These are phyloP conservation scores for Elaphurus davidianus DNA, from an alignment of 2,113 vertebrate genomes.

Conservation along the genomic window DNA sequence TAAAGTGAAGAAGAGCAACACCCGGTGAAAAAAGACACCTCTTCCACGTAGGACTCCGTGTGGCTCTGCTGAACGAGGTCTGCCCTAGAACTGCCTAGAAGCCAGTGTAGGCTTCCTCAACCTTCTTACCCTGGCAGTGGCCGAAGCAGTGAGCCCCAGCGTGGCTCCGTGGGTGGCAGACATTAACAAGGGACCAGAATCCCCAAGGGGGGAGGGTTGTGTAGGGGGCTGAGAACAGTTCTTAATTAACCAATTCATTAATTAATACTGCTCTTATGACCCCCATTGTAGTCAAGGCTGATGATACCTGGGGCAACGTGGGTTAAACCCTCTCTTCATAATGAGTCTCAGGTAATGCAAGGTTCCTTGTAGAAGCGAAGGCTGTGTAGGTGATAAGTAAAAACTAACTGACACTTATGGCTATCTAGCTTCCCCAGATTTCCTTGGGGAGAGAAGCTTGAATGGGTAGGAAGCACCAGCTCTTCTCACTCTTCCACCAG, in stretches of 20 bases:
- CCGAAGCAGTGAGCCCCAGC: fast-evolving
- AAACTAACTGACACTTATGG: neutral
- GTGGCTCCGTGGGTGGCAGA: neutral
- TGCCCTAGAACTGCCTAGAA: neutral
- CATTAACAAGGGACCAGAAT: neutral
- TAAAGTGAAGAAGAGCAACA: neutral
- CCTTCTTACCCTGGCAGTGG: neutral
- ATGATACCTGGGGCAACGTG: neutral
- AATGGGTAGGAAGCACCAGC: neutral
- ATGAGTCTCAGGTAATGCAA: neutral
- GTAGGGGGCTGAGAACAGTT: neutral
- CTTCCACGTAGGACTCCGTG: neutral
- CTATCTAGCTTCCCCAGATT: neutral
- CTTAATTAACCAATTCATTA: neutral
- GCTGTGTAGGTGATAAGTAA: neutral
- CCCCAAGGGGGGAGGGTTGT: neutral
- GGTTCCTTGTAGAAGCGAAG: neutral
- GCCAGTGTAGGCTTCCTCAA: neutral
- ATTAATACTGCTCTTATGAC: neutral
- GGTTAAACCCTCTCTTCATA: neutral
- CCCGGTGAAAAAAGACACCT: neutral
- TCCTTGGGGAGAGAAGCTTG: neutral
- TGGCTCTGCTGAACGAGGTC: neutral
- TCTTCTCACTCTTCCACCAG: neutral
- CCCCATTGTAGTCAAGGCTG: neutral